phyloP scores from a whole-genome alignment of 2,888 invertebrate genomes.

The Herminia tarsipennalis region DNA sequence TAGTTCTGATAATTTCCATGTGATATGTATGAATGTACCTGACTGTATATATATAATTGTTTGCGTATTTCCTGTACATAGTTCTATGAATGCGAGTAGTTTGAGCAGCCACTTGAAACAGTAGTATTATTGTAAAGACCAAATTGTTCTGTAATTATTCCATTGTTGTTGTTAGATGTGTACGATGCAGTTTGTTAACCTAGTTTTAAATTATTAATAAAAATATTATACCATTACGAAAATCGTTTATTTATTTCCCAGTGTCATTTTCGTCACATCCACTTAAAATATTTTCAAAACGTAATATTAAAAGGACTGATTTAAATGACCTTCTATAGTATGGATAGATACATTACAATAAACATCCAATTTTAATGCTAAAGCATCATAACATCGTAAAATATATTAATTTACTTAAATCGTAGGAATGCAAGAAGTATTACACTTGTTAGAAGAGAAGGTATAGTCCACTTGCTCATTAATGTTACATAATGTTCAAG shows the following conservation, averaged over 20 bases:
- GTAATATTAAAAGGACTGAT: slow-evolving; percentile 7
- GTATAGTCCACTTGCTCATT: slow-evolving; percentile 7
- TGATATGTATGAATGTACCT: slow-evolving; percentile 39
- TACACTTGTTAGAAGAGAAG: slow-evolving; percentile 1
- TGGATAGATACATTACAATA: slow-evolving; percentile 11
- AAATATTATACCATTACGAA: slow-evolving; percentile 24
- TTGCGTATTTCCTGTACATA: slow-evolving; percentile 27
- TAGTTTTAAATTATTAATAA: slow-evolving; percentile 50
- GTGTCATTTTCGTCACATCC: slow-evolving; percentile 16
- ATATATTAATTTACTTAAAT: slow-evolving; percentile 15
- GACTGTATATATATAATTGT: slow-evolving; percentile 20
- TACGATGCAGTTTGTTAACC: slow-evolving; percentile 46
- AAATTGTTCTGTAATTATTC: slow-evolving; percentile 23
- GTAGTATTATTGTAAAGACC: slow-evolving; percentile 17
- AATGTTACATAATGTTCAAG: slow-evolving; percentile 17
- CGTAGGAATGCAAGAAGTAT: slow-evolving; percentile 23
- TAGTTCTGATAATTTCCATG: slow-evolving; percentile 17
- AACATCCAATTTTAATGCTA: slow-evolving; percentile 7
- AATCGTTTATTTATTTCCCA: slow-evolving; percentile 40
- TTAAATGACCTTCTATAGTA: slow-evolving; percentile 2
- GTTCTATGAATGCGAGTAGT: slow-evolving; percentile 18
- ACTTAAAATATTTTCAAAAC: slow-evolving; percentile 23
- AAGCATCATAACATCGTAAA: slow-evolving; percentile 9
- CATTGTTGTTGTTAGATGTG: slow-evolving; percentile 65
- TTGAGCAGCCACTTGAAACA: slow-evolving; percentile 20